Evolutionary conservation across 2,113 vertebrate genomes (phyloP), one percentile per base, ranked within the genome.

Genomic region (Salvator merianae): DNA sequence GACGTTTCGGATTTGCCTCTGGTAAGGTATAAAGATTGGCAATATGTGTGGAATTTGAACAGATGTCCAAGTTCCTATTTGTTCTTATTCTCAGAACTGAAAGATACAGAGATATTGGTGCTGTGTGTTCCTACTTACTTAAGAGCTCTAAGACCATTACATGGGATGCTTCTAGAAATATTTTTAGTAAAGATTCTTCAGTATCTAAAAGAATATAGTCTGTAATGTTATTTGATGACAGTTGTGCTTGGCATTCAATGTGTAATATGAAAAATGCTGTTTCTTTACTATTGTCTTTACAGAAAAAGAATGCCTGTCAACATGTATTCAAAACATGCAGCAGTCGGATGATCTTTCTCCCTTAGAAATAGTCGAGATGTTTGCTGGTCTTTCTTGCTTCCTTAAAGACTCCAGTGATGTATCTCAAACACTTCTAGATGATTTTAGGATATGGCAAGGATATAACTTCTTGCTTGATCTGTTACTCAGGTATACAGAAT

Each of bases 401-500:
- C 98, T 99, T 86, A 99, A 99, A 94, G 99, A 99, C 93, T 99
- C 99, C 90, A 99, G 99, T 89, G 98, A 98, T 79, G 98, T 99
- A 73, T 99, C 99, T 0, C 98, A 99, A 93, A 98, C 98, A 0
- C 95, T 99, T 79, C 86, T 99, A 95, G 98, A 99, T 78, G 99
- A 99, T 88, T 99, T 99, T 94, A 96, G 99, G 91, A 98, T 98
- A 97, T 99, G 99, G 94, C 99, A 99, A 96, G 99, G 99, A 90
- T 99, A 99, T 94, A 96, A 95, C 82, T 99, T 99, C 94, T 98
- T 99, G 81, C 98, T 97, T 79, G 98, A 99, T 93, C 98, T 99
- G 89, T 97, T 98, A 94, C 97, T 99, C 95, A 98, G 98, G 99
- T 99, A 96, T 88, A 87, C 28, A 70, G 8, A 53, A 69, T 12